These are phyloP conservation scores for Apotomis turbidana DNA, from an alignment of 2,888 invertebrate species.

Conservation along the genomic window DNA sequence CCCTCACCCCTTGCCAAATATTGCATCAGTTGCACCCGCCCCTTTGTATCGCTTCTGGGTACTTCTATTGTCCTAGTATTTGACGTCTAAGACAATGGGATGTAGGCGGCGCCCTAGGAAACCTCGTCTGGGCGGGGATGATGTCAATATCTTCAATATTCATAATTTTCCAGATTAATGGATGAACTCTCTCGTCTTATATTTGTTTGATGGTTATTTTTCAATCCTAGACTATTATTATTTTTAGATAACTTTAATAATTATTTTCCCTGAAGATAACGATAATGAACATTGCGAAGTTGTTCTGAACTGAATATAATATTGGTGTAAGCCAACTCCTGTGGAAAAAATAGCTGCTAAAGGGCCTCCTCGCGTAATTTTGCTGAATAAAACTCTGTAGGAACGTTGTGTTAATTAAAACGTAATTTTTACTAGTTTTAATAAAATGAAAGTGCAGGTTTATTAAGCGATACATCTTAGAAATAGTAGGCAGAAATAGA, in stretches of 20 bases:
- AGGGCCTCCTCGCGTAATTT: neutral
- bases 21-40: constrained; percentile 48
- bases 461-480: too few relatives aligned
- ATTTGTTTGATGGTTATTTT: too few relatives aligned
- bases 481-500: too few relatives aligned
- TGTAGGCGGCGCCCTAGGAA: constrained; percentile 73
- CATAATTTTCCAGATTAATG: neutral
- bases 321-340: neutral
- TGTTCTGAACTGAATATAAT: too few relatives aligned
- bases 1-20: constrained; percentile 48
- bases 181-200: too few relatives aligned
- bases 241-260: too few relatives aligned
- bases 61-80: constrained; percentile 67
- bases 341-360: neutral
- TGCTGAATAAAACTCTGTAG: constrained; percentile 7
- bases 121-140: constrained; percentile 55
- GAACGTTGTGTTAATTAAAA: neutral
- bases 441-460: too few relatives aligned
- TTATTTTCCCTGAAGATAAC: too few relatives aligned
- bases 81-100: constrained; percentile 73
- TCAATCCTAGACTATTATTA: too few relatives aligned
- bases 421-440: too few relatives aligned
- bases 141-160: constrained; percentile 21
- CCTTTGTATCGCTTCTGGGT: constrained; percentile 53
- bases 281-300: too few relatives aligned